Evolutionary conservation across 2,797 vertebrate genomes (phyloP), one percentile per base, ranked within the genome.

Genomic region (Darevskia mixta): DNA sequence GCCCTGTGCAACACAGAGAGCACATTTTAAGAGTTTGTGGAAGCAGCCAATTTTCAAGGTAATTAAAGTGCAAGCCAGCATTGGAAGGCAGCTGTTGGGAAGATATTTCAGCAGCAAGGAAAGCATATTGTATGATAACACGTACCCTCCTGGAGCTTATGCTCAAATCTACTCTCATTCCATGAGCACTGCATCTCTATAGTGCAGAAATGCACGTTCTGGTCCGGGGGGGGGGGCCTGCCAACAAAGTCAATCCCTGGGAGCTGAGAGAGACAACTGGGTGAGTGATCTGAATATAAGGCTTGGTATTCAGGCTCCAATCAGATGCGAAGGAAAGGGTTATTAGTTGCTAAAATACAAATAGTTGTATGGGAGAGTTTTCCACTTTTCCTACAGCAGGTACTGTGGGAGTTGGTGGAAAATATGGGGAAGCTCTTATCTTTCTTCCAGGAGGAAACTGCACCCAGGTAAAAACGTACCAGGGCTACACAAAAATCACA

Each of bases 81-180:
- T 94, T 94, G 93, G 92, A 94, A 95, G 89, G 88, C 92, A 93
- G 91, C 91, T 94, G 90, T 94, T 93, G 92, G 92, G 94, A 95
- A 94, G 93, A 95, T 86, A 93, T 94, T 92, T 93, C 86, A 91
- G 87, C 89, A 90, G 87, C 0, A 3, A 92, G 92, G 93, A 95
- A 94, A 95, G 92, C 93, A 94, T 94, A 95, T 94, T 95, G 94
- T 90, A 85, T 0, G 0, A 86, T 92, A 93, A 90, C 91, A 94
- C 90, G 81, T 94, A 94, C 92, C 95, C 91, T 95, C 93, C 90
- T 94, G 91, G 94, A 94, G 91, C 92, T 91, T 89, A 86, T 94
- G 93, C 93, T 92, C 92, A 94, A 94, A 96, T 93, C 90, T 90
- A 88, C 92, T 92, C 93, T 91, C 90, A 90, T 86, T 92, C 92